A percentile compares a stretch with the other conserved stretches of the same genome.
These are phyloP conservation scores for Corythornis leucogaster DNA, from an alignment of 2,797 vertebrate species.

Conservation along the genomic window DNA sequence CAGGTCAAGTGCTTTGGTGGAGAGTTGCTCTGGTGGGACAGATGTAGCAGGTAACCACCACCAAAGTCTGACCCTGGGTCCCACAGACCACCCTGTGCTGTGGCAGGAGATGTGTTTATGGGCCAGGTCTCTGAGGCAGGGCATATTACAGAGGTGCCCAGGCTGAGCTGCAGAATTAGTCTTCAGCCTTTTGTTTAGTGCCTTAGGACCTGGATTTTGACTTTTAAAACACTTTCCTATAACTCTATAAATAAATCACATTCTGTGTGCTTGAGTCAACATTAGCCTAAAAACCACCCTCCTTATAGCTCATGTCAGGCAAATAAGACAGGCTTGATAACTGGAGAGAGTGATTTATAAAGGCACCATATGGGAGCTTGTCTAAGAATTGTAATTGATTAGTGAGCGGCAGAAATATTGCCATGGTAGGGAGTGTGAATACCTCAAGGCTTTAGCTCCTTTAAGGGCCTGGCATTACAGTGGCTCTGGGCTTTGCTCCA, in stretches of 20 bases:
- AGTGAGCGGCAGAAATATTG: slow-evolving; percentile 41
- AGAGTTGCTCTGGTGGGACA: neutral
- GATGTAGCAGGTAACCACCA: too few species aligned
- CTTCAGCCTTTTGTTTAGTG: neutral
- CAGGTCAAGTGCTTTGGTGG: fast-evolving
- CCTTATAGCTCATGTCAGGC: slow-evolving; percentile 50
- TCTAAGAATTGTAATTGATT: slow-evolving; percentile 57
- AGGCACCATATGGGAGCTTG: slow-evolving; percentile 65
- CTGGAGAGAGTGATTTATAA: slow-evolving; percentile 54
- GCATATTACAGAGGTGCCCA: neutral
- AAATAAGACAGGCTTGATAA: slow-evolving; percentile 53
- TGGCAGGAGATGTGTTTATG: fast-evolving
- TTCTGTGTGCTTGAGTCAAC: slow-evolving; percentile 49
- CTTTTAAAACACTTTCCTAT: neutral
- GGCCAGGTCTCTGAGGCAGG: neutral
- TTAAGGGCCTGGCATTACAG: neutral
- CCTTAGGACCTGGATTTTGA: neutral
- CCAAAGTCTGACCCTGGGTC: neutral
- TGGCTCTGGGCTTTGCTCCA: neutral
- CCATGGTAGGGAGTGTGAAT: neutral
- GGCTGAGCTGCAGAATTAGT: neutral
- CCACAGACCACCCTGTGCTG: neutral
- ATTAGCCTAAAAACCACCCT: slow-evolving; percentile 35
- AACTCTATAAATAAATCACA: slow-evolving; percentile 45
- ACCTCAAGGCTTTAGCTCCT: neutral